phyloP scores from a whole-genome alignment of 1,140 invertebrate genomes.

The Mizuhopecten yessoensis region DNA sequence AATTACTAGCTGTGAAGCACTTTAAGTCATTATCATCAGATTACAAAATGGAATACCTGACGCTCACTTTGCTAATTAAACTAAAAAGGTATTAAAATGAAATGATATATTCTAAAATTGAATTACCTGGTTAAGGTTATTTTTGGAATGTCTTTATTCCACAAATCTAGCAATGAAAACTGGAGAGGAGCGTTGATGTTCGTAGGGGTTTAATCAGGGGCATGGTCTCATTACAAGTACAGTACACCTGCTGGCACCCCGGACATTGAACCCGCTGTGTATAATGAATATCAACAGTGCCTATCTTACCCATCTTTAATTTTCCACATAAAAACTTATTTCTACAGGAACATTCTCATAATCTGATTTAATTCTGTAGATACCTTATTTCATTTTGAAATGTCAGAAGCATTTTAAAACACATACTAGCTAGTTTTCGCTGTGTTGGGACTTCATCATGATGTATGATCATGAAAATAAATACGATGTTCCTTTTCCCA shows the following conservation, averaged over 20 bases:
- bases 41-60: neutral
- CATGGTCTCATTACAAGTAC: no score
- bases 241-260: neutral
- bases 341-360: neutral
- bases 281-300: neutral
- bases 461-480: neutral
- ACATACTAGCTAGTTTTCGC: neutral
- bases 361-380: neutral
- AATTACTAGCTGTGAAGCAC: neutral
- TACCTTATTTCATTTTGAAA: neutral
- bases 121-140: neutral
- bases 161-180: neutral
- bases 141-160: neutral
- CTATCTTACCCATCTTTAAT: neutral
- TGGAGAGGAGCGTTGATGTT: neutral
- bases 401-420: constrained; percentile 3
- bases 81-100: neutral
- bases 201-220: neutral
- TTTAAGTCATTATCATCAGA: neutral
- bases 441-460: neutral
- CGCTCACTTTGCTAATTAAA: neutral
- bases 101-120: neutral
- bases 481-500: neutral
- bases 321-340: neutral
- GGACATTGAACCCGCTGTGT: neutral